Percentiles rank a stretch among this genome's conserved stretches.
Conservation (phyloP, 2,113 vertebrate species). For the Aegypius monachus region DNA sequence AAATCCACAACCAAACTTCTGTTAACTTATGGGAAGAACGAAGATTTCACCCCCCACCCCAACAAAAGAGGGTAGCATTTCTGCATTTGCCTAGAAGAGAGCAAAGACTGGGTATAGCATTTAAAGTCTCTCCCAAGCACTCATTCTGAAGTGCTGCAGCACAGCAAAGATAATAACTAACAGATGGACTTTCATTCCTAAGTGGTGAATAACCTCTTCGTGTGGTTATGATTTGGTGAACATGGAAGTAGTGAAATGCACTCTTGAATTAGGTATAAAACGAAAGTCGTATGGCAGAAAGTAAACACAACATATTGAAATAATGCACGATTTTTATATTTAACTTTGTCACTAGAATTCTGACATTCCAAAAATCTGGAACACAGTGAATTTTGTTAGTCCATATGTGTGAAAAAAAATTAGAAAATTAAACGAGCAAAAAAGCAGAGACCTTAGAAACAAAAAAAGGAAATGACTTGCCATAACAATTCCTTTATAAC, state of each 20-base stretch:
- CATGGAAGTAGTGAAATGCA: slow-evolving; percentile 42
- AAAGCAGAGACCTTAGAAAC: not conserved
- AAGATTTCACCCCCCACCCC: not conserved
- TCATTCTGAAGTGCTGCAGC: slow-evolving; percentile 30
- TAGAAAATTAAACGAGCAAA: not conserved
- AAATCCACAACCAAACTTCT: not conserved
- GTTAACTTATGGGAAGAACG: not conserved
- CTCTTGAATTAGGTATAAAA: slow-evolving; percentile 1
- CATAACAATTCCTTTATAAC: not conserved
- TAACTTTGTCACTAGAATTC: not conserved
- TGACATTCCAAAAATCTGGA: not conserved
- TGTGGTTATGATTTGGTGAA: slow-evolving; percentile 69
- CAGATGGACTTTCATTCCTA: slow-evolving; percentile 72
- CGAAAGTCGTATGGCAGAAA: slow-evolving; percentile 2
- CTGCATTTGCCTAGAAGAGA: not conserved
- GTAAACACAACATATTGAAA: not conserved
- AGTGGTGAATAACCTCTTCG: slow-evolving; percentile 60
- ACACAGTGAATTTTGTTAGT: not conserved
- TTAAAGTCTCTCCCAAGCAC: slow-evolving; percentile 18
- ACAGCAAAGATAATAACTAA: slow-evolving; percentile 64
- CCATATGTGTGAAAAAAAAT: not conserved
- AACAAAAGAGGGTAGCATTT: not conserved
- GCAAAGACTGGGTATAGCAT: not conserved
- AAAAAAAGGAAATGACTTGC: not conserved
- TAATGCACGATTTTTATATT: not conserved